These are phyloP conservation scores for Andinoacara biseriatus DNA, from an alignment of 2,113 vertebrate species.

Conservation along the genomic window DNA sequence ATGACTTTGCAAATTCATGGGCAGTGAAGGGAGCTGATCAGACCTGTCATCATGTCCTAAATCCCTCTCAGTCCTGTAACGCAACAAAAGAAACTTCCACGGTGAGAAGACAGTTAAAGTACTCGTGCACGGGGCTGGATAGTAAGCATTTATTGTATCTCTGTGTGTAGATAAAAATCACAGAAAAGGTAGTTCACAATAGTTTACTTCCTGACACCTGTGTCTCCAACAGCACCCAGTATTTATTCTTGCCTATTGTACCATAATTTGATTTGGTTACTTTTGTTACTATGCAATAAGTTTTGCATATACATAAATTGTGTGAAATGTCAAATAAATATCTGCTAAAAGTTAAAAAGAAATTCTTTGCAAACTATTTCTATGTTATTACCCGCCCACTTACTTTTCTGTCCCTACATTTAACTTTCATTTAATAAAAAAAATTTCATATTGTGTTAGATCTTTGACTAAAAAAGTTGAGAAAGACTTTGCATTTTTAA, in stretches of 20 bases:
- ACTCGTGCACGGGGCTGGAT: neutral
- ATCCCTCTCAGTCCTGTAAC: conserved; percentile 85
- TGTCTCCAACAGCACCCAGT: neutral
- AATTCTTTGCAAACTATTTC: neutral
- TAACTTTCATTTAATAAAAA: neutral
- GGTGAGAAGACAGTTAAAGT: conserved; percentile 56
- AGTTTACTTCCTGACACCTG: neutral
- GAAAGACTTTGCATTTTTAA: neutral
- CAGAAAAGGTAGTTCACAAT: neutral
- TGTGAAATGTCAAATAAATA: too few relatives aligned
- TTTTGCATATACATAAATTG: neutral
- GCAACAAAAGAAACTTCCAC: conserved; percentile 72
- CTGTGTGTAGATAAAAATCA: neutral
- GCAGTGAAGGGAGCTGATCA: conserved; percentile 85
- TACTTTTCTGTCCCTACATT: neutral
- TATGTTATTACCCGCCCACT: neutral
- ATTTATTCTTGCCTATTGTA: neutral
- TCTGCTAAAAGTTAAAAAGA: neutral
- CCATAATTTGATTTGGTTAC: neutral
- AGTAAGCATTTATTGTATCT: neutral
- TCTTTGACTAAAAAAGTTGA: neutral
- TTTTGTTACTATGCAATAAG: neutral
- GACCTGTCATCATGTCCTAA: conserved; percentile 82
- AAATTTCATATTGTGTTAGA: neutral
- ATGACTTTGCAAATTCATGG: conserved; percentile 98